A percentile compares a stretch with the other conserved stretches of the same genome.
These are phyloP conservation scores for Aptenodytes forsteri DNA, from an alignment of 2,113 vertebrate genomes.

Conservation along the genomic window DNA sequence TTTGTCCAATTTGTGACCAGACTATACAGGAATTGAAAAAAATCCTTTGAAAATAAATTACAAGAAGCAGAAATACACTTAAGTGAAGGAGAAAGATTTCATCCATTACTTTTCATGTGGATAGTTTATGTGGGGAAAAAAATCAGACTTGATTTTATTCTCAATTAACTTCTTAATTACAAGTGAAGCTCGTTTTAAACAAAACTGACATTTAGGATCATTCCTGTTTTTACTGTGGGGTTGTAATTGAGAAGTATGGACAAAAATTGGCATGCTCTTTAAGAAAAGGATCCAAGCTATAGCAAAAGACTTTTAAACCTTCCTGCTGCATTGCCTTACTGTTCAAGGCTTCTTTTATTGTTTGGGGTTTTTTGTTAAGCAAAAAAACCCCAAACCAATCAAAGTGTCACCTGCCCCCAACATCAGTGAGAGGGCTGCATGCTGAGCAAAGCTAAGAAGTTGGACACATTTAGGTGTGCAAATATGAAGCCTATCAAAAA, in stretches of 20 bases:
- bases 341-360: background rate
- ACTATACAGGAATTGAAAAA: background rate
- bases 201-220: background rate
- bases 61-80: background rate
- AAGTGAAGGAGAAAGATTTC: background rate
- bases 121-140: background rate
- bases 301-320: background rate
- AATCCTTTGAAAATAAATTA: background rate
- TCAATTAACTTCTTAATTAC: background rate
- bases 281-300: background rate
- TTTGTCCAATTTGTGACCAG: background rate
- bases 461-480: background rate
- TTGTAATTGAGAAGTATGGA: background rate
- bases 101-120: background rate
- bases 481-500: background rate
- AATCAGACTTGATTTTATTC: background rate
- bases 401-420: background rate
- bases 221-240: background rate
- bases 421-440: background rate
- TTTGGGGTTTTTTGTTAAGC: background rate
- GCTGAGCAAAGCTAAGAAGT: background rate
- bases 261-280: background rate
- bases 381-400: background rate
- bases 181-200: background rate
- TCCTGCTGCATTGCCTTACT: background rate